A percentile compares a stretch with the other conserved stretches of the same genome.
phyloP scores from a whole-genome alignment of 1,140 invertebrate species.

The Vollenhovia emeryi region DNA sequence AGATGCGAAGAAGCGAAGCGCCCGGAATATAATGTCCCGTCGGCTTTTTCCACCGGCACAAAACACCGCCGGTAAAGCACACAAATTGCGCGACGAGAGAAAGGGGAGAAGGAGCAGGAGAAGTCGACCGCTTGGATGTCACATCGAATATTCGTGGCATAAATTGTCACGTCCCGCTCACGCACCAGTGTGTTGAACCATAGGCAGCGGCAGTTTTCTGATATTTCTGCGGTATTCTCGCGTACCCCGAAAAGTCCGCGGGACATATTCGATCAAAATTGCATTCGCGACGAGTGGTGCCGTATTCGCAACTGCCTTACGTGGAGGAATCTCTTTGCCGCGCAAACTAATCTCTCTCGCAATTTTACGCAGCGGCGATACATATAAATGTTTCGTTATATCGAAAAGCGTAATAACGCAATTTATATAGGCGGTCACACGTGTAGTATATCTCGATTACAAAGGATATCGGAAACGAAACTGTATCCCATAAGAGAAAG shows the following conservation, averaged over 20 bases:
- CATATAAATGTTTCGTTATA: not conserved
- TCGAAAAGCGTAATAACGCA: not conserved
- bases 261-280: not conserved
- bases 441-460: not conserved
- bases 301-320: not conserved
- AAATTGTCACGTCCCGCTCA: conserved; percentile 48
- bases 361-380: not conserved
- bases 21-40: conserved; percentile 71
- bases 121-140: conserved; percentile 62
- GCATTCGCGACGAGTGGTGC: not conserved
- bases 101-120: conserved; percentile 8
- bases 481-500: not conserved
- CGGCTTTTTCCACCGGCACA: conserved; percentile 53
- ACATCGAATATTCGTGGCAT: conserved; percentile 66
- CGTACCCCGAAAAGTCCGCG: not conserved
- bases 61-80: conserved; percentile 69
- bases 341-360: not conserved
- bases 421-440: not conserved
- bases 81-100: conserved; percentile 67
- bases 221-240: conserved; percentile 22
- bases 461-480: not conserved
- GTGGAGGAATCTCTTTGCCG: not conserved
- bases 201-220: conserved; percentile 13
- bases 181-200: not conserved
- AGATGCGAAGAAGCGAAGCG: conserved; percentile 50